Evolutionary conservation across 1,140 invertebrate genomes (phyloP).

Genomic region (Drosophila seguyi): DNA sequence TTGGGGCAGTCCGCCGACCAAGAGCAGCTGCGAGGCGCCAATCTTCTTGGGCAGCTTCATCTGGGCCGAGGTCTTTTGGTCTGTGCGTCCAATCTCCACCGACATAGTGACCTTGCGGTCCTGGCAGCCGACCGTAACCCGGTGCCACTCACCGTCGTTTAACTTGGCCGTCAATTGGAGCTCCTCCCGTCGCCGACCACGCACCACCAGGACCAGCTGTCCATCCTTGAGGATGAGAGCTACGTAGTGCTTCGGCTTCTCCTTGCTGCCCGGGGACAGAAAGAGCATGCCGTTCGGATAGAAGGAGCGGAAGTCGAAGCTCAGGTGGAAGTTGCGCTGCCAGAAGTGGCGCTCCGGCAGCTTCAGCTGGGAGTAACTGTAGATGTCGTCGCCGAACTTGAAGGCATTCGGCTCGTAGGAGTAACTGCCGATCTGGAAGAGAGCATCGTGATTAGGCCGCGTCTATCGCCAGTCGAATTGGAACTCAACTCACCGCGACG

Average conservation of each 20-base stretch:
- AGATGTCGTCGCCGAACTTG: conserved; percentile 93
- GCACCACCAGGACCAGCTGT: conserved; percentile 89
- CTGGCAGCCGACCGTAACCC: conserved; percentile 88
- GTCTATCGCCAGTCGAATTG: conserved; percentile 8
- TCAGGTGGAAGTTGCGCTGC: conserved; percentile 90
- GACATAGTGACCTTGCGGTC: conserved; percentile 89
- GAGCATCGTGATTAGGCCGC: conserved; percentile 31
- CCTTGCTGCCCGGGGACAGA: conserved; percentile 89
- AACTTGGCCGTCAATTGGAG: conserved; percentile 88
- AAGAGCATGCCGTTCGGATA: conserved; percentile 93
- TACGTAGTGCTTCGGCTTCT: conserved; percentile 90
- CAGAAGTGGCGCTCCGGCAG: conserved; percentile 88
- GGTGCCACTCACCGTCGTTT: conserved; percentile 95
- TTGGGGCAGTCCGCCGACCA: conserved; percentile 91
- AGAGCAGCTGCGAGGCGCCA: conserved; percentile 90
- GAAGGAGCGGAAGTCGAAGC: conserved; percentile 94
- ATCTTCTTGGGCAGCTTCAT: conserved; percentile 89
- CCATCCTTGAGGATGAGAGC: conserved; percentile 90
- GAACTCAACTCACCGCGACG: conserved; percentile 78
- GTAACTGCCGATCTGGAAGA: conserved; percentile 89
- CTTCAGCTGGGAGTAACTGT: conserved; percentile 91
- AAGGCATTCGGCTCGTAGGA: conserved; percentile 92
- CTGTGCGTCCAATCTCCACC: conserved; percentile 89
- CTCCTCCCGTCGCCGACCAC: conserved; percentile 89
- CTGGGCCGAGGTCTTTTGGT: conserved; percentile 86